Evolutionary conservation across 35 echinoderm and acorn worm species (phyloP).

Genomic region (Ptychodera flava): DNA sequence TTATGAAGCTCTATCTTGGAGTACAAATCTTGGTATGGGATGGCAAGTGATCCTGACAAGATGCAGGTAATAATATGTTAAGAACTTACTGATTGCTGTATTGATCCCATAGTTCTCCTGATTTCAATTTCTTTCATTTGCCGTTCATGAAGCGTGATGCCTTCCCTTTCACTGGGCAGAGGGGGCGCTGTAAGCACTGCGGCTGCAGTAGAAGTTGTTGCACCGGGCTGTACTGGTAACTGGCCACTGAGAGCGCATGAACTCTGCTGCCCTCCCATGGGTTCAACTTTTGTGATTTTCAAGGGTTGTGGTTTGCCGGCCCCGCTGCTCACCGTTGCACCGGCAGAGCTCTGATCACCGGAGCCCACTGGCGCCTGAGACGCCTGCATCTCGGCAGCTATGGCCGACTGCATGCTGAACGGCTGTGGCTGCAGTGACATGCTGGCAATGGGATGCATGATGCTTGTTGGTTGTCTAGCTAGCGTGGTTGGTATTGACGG

Average conservation of each 20-base stretch:
- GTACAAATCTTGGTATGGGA: too few species aligned
- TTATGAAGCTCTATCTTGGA: too few species aligned
- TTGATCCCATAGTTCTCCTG: background rate
- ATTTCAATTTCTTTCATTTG: background rate
- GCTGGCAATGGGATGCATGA: background rate
- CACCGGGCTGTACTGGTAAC: too few species aligned
- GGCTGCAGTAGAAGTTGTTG: background rate
- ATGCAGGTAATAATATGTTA: too few species aligned
- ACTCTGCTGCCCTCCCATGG: background rate
- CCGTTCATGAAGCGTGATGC: background rate
- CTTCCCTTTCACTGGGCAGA: background rate
- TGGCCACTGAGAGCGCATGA: background rate
- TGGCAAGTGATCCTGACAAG: too few species aligned
- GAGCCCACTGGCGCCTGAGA: background rate
- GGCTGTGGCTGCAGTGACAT: background rate
- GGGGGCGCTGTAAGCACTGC: background rate
- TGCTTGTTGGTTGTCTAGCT: background rate
- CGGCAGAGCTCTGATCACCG: too few species aligned
- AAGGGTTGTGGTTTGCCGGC: background rate
- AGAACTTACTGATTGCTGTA: background rate
- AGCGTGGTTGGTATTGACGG: background rate
- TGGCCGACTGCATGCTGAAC: background rate
- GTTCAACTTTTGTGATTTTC: background rate
- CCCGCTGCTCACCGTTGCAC: background rate
- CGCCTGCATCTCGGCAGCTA: background rate